phyloP scores from a whole-genome alignment of 2,797 vertebrate genomes.

The Aratinga solstitialis region DNA sequence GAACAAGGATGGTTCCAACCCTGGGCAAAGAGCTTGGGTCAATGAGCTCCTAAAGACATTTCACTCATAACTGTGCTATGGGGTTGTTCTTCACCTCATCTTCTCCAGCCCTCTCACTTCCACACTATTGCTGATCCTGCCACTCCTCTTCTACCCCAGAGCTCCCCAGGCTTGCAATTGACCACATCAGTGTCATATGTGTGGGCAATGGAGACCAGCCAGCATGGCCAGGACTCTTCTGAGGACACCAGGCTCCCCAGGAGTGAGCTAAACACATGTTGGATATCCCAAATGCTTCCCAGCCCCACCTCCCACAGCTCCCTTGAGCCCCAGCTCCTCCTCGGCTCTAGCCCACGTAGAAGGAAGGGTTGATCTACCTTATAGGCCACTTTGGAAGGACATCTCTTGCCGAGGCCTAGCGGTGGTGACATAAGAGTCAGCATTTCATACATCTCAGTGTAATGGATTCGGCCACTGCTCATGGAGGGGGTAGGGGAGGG shows the following conservation, averaged over 20 bases:
- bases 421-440: constrained; percentile 99
- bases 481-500: constrained; percentile 74
- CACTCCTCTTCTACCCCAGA: background rate
- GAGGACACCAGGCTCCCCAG: background rate
- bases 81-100: background rate
- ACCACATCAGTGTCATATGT: background rate
- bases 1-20: background rate
- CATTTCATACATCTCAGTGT: constrained; percentile 99
- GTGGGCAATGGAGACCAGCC: background rate
- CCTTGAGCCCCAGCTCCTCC: constrained; percentile 57
- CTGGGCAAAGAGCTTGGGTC: background rate
- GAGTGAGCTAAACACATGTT: background rate
- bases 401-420: constrained; percentile 99
- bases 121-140: background rate
- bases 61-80: background rate
- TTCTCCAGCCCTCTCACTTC: background rate
- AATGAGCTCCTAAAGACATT: background rate
- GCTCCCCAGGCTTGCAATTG: background rate
- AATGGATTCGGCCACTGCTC: constrained; percentile 99
- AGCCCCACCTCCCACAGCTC: constrained; percentile 3
- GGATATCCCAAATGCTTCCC: background rate
- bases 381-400: constrained; percentile 99
- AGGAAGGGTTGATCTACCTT: constrained; percentile 91
- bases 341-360: constrained; percentile 66
- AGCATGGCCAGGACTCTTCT: background rate